A percentile compares a stretch with the other conserved stretches of the same genome.
Conservation (phyloP, 2,888 invertebrate genomes). For the Steromphala cineraria region DNA sequence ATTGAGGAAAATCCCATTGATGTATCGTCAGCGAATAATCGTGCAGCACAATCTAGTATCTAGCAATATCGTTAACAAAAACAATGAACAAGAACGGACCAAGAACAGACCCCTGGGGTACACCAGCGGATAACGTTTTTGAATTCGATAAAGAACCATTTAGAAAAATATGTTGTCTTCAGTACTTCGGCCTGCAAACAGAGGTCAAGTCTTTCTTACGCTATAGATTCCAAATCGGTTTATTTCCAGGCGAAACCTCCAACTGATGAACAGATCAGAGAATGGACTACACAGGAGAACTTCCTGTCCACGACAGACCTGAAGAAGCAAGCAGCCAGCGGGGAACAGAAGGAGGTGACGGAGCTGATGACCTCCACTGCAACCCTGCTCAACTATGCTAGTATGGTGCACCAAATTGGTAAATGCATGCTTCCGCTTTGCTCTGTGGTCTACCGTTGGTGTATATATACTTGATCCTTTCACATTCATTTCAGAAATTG, state of each 20-base stretch:
- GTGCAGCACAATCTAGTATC: too few relatives aligned
- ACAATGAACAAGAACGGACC: too few relatives aligned
- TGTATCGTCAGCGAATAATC: too few relatives aligned
- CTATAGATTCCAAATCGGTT: too few relatives aligned
- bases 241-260: conserved; percentile 33
- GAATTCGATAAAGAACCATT: too few relatives aligned
- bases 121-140: too few relatives aligned
- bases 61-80: too few relatives aligned
- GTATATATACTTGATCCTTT: background rate
- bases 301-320: conserved; percentile 25
- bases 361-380: conserved; percentile 32
- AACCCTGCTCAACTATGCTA: conserved; percentile 46
- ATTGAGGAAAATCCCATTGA: too few relatives aligned
- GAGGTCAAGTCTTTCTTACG: too few relatives aligned
- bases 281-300: background rate
- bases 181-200: too few relatives aligned
- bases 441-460: background rate
- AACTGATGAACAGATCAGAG: conserved; percentile 4
- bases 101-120: too few relatives aligned
- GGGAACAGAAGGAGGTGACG: conserved; percentile 38
- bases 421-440: conserved; percentile 39
- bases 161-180: too few relatives aligned
- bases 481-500: background rate
- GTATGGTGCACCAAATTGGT: conserved; percentile 50
- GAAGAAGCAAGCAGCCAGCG: conserved; percentile 40